Conservation (phyloP, 2,797 vertebrate genomes). For the Lagorchestes hirsutus region DNA sequence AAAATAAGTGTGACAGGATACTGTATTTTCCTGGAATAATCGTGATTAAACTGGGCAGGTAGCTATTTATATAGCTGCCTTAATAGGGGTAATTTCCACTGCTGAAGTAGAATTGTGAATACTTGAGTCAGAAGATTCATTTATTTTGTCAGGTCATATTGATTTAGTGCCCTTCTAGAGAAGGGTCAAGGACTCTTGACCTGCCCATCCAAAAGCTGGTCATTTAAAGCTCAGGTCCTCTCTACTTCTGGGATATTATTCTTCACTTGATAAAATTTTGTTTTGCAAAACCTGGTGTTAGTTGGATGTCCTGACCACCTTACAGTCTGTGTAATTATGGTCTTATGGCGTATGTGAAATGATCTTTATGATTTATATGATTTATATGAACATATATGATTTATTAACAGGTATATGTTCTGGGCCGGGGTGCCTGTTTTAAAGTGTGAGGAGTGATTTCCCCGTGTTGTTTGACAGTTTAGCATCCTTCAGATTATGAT, state of each 20-base stretch:
- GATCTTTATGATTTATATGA: neutral
- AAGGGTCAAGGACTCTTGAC: slow-evolving; percentile 39
- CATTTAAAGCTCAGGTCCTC: slow-evolving; percentile 45
- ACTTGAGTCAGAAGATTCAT: slow-evolving; percentile 53
- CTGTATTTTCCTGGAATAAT: neutral
- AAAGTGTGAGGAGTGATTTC: slow-evolving; percentile 36
- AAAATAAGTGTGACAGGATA: neutral
- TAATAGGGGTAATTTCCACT: neutral
- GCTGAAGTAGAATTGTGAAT: slow-evolving; percentile 44
- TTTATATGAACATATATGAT: neutral
- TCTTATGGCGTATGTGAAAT: neutral
- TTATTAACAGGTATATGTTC: neutral
- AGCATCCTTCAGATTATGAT: slow-evolving; percentile 28
- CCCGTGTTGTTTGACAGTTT: slow-evolving; percentile 37
- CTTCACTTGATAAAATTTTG: neutral
- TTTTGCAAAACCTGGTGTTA: neutral
- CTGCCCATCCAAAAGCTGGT: slow-evolving; percentile 47
- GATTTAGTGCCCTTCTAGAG: slow-evolving; percentile 51
- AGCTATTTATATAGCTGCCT: neutral
- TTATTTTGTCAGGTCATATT: slow-evolving; percentile 55
- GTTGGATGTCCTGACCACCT: neutral
- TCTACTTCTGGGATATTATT: neutral
- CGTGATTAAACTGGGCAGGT: neutral
- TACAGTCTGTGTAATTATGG: neutral
- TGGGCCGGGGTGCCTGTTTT: neutral